Base-by-base conservation (phyloP, 2,888 invertebrate species). In the Epinotia ramella region DNA sequence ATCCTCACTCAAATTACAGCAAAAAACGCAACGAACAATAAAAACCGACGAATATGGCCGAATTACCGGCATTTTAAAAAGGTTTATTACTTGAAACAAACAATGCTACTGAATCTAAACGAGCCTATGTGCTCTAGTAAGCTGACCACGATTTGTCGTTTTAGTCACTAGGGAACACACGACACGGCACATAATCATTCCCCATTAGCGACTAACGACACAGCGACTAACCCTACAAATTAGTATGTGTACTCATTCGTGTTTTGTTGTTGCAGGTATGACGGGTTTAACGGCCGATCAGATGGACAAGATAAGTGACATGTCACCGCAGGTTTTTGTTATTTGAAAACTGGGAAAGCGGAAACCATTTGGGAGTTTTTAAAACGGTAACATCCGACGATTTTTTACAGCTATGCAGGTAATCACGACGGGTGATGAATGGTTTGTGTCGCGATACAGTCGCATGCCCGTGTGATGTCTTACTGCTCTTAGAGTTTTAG, bases 61-160 rank as follows among this genome's bases (percentile, higher is more conserved):
- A 73, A 71, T 53, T 59, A 71, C 56, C 63, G 46, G 24, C 73
- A 62, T 76, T 77, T 73, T 71, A 66, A 77, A 78, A 77, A 71
- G 49, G 77, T 78, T 69, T 76, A 80, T 79, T 77, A 77, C 76
- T 63, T 66, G 78, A 77, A 78, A 81, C 78, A 79, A 78, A 79
- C 77, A 73, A 65, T 18, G 40, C 11, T 20, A n/a, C 16, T 44
- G 11, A 46, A 6, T 18, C 59, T 69, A 69, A 60, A 69, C 46
- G 5, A 44, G 59, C 69, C n/a, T 57, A 69, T 69, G 60, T 60
- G 20, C n/a, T 13, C 4, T 3, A 20, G n/a, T 11, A 2, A 11
- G 5, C 11, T 46, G 46, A 13, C 46, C 59, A 28, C 12, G n/a
- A 24, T 33, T 24, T 44, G n/a, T 13, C 69, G 28, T 46, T 60